Conservation (phyloP, 2,888 invertebrate genomes). For the Artemia sinica region DNA sequence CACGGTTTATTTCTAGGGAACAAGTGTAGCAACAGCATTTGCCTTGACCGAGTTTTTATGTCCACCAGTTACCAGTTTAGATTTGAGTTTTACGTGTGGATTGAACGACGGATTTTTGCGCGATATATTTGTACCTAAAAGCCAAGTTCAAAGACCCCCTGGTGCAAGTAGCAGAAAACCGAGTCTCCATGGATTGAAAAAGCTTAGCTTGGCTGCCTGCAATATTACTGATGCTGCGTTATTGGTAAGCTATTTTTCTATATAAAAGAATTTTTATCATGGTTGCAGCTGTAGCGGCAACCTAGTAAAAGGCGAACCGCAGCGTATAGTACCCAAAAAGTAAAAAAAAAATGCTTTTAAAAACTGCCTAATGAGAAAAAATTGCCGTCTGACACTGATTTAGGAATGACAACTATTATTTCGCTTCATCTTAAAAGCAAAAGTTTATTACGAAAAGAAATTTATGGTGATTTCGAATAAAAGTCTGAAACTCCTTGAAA, state of each 20-base stretch:
- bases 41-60: neutral
- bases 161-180: neutral
- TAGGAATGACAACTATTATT: too few species aligned
- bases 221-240: constrained; percentile 1
- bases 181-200: neutral
- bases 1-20: neutral
- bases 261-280: too few species aligned
- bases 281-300: too few species aligned
- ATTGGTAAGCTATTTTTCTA: neutral
- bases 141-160: neutral
- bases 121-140: neutral
- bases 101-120: neutral
- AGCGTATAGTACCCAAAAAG: too few species aligned
- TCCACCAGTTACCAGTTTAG: neutral
- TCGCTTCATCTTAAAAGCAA: too few species aligned
- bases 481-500: too few species aligned
- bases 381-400: too few species aligned
- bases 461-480: too few species aligned
- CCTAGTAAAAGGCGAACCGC: too few species aligned
- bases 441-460: too few species aligned
- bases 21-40: neutral
- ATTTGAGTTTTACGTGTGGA: neutral
- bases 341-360: too few species aligned
- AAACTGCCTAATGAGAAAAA: too few species aligned
- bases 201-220: constrained; percentile 8